These are phyloP conservation scores for Nansenia antarctica DNA, from an alignment of 2,113 vertebrate genomes.

Conservation along the genomic window DNA sequence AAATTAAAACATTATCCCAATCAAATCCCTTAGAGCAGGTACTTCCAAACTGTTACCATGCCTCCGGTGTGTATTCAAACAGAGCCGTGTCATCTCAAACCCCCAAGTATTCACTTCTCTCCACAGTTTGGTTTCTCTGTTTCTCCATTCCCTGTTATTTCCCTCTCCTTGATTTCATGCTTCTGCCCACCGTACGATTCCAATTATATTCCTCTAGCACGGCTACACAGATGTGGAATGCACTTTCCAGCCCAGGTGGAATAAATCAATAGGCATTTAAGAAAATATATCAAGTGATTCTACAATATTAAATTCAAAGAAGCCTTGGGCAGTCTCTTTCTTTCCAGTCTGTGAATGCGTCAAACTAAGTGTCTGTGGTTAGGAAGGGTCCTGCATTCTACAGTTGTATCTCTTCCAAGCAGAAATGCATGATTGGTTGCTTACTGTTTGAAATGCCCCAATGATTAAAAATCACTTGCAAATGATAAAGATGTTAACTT, in stretches of 20 bases:
- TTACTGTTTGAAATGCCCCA: too few relatives aligned
- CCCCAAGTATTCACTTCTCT: neutral
- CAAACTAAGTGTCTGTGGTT: conserved; percentile 37
- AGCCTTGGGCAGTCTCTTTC: conserved; percentile 41
- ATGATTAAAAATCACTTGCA: neutral
- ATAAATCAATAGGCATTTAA: conserved; percentile 74
- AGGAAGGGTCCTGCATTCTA: neutral
- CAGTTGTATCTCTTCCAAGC: neutral
- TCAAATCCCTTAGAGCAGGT: too few relatives aligned
- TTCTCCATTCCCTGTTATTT: conserved; percentile 19
- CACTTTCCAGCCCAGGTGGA: conserved; percentile 75
- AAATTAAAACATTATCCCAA: too few relatives aligned
- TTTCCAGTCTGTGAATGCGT: conserved; percentile 38
- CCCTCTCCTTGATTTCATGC: conserved; percentile 32
- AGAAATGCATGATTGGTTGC: neutral
- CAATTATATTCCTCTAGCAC: conserved; percentile 80
- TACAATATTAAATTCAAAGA: conserved; percentile 70
- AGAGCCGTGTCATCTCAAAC: neutral
- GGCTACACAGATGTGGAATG: conserved; percentile 80
- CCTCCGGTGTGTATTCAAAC: neutral
- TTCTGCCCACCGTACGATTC: conserved; percentile 75
- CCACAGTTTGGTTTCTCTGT: conserved; percentile 20
- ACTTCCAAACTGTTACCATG: too few relatives aligned
- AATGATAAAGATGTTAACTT: neutral
- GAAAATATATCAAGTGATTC: conserved; percentile 68